Conservation (phyloP, 2,888 invertebrate species). For the Blastobasis lacticolella region DNA sequence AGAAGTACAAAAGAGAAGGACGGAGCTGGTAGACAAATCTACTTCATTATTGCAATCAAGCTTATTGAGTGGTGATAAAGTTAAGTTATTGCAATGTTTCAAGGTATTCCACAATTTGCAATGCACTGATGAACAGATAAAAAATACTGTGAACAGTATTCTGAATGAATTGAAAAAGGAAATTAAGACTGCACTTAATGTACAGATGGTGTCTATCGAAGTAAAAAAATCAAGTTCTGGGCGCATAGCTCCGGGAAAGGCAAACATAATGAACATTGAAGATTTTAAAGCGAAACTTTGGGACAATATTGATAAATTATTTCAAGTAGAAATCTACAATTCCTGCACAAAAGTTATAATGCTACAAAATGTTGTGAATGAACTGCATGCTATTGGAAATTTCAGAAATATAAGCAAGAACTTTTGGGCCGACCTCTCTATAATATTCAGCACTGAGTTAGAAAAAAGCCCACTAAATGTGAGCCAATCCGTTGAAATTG, state of each 20-base stretch:
- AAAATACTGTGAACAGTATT: constrained; percentile 66
- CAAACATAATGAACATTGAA: constrained; percentile 66
- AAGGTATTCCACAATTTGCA: constrained; percentile 64
- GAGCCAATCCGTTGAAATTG: constrained; percentile 89
- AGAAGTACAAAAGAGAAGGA: constrained; percentile 80
- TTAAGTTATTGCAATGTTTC: constrained; percentile 77
- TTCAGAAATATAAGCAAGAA: constrained; percentile 64
- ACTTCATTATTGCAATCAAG: constrained; percentile 87
- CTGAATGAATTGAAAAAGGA: constrained; percentile 68
- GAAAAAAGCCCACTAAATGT: constrained; percentile 73
- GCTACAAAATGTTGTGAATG: constrained; percentile 66
- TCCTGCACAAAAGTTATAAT: constrained; percentile 80
- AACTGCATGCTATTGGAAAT: constrained; percentile 66
- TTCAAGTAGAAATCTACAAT: constrained; percentile 82
- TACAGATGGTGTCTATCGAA: constrained; percentile 59
- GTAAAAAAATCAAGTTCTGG: constrained; percentile 56
- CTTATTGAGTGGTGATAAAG: constrained; percentile 81
- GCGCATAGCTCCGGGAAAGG: constrained; percentile 64
- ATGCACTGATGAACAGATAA: constrained; percentile 67
- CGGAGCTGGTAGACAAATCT: constrained; percentile 85
- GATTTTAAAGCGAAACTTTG: constrained; percentile 80
- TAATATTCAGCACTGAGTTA: constrained; percentile 62
- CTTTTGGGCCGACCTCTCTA: constrained; percentile 75
- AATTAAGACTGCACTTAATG: constrained; percentile 66
- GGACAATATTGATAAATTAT: constrained; percentile 90